Evolutionary conservation across 2,888 invertebrate genomes (phyloP).

Genomic region (Asteroscopus sphinx): DNA sequence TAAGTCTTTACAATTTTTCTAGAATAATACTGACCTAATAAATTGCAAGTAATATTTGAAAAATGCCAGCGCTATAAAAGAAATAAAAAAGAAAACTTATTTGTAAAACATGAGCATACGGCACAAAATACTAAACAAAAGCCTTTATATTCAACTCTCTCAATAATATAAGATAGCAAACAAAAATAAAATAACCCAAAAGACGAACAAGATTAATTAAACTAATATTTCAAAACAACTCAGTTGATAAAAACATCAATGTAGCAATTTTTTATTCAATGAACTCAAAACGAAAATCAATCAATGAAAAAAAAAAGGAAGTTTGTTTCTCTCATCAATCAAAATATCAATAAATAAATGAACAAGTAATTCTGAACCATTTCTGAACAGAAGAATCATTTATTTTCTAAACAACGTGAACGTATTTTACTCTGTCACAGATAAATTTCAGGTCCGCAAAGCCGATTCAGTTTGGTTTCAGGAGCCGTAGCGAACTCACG

Average conservation of each 20-base stretch:
- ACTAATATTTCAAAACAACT: constrained; percentile 14
- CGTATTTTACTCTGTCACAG: constrained; percentile 36
- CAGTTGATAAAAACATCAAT: not conserved
- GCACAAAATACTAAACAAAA: too few relatives aligned
- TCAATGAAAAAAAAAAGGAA: not conserved
- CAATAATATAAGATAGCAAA: not conserved
- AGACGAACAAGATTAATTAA: not conserved
- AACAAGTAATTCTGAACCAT: not conserved
- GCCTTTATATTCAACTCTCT: not conserved
- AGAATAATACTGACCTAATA: too few relatives aligned
- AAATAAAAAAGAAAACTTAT: too few relatives aligned
- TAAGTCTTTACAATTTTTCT: too few relatives aligned
- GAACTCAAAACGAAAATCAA: not conserved
- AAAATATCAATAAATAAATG: constrained; percentile 5
- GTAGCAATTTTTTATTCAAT: not conserved
- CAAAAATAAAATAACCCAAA: not conserved
- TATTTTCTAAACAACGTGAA: constrained; percentile 15
- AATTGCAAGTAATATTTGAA: too few relatives aligned
- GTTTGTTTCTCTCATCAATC: constrained; percentile 6
- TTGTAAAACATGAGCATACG: too few relatives aligned
- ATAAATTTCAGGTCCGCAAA: constrained; percentile 61
- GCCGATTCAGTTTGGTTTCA: constrained; percentile 70
- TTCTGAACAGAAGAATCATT: not conserved
- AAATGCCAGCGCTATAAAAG: too few relatives aligned
- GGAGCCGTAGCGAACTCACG: constrained; percentile 62